Percentiles rank a stretch among this genome's conserved stretches.
Evolutionary conservation across 1,140 invertebrate species (phyloP).

Genomic region (Branchinecta lindahli): DNA sequence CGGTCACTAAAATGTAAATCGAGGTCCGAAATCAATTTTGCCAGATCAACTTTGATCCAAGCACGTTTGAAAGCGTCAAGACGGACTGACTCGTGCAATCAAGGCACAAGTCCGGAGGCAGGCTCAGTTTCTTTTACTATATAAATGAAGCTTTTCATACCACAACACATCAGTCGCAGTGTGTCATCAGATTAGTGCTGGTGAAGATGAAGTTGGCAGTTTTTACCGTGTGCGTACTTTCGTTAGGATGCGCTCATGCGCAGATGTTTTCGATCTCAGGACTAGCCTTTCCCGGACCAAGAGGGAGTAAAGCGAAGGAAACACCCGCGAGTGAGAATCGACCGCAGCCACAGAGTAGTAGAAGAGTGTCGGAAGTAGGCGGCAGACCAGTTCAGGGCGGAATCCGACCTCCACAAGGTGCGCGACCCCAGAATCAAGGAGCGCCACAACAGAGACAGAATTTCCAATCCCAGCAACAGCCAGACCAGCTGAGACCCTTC

Average conservation of each 20-base stretch:
- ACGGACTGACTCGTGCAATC: too few relatives aligned
- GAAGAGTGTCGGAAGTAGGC: not conserved
- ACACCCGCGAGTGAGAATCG: not conserved
- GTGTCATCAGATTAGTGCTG: too few relatives aligned
- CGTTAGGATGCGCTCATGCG: not conserved
- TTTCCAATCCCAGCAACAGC: not conserved
- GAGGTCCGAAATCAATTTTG: too few relatives aligned
- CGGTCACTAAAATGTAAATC: too few relatives aligned
- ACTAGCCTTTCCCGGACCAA: conserved; percentile 7
- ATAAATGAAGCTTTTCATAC: too few relatives aligned
- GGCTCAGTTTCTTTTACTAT: too few relatives aligned
- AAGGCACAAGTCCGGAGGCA: too few relatives aligned
- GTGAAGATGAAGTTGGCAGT: not conserved
- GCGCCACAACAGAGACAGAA: not conserved
- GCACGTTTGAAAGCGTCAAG: too few relatives aligned
- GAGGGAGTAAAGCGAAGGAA: not conserved
- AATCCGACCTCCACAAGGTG: not conserved
- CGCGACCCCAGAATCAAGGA: not conserved
- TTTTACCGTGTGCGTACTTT: not conserved
- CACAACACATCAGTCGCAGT: too few relatives aligned
- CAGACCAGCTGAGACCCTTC: not conserved
- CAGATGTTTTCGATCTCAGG: not conserved
- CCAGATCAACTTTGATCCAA: too few relatives aligned
- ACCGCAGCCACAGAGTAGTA: not conserved
- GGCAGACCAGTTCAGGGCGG: not conserved